These are phyloP conservation scores for Brachyptera risi DNA, from an alignment of 2,888 invertebrate species.

Conservation along the genomic window DNA sequence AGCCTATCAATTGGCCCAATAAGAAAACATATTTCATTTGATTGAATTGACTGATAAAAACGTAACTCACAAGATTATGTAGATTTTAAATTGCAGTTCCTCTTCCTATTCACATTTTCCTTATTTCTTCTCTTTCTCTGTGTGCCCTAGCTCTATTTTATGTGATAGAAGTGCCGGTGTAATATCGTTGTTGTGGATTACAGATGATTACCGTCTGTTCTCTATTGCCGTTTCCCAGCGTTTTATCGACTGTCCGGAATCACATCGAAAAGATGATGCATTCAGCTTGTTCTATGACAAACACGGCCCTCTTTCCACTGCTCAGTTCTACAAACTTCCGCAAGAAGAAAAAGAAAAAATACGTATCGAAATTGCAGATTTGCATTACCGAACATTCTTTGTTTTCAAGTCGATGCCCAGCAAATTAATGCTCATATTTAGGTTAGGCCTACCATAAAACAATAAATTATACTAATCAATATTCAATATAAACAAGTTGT, in stretches of 20 bases:
- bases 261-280: constrained; percentile 32
- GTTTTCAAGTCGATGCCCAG: constrained; percentile 40
- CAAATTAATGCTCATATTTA: constrained; percentile 37
- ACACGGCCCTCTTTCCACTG: constrained; percentile 32
- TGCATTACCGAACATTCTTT: constrained; percentile 38
- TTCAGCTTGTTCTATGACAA: constrained; percentile 34
- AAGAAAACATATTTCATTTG: too few species aligned
- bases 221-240: constrained; percentile 42
- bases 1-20: too few species aligned
- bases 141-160: too few species aligned
- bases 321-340: constrained; percentile 35
- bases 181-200: constrained; percentile 26
- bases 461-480: too few species aligned
- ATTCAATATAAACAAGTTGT: too few species aligned
- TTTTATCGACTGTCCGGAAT: constrained; percentile 32
- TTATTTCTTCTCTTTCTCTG: too few species aligned
- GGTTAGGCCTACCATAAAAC: too few species aligned
- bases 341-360: constrained; percentile 38
- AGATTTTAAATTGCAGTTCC: too few species aligned
- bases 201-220: constrained; percentile 43
- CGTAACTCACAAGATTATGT: too few species aligned
- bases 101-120: too few species aligned
- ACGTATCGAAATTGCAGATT: constrained; percentile 34
- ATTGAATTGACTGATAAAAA: too few species aligned
- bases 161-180: too few species aligned